Conservation (phyloP, 2,888 invertebrate species). For the Autographa gamma region DNA sequence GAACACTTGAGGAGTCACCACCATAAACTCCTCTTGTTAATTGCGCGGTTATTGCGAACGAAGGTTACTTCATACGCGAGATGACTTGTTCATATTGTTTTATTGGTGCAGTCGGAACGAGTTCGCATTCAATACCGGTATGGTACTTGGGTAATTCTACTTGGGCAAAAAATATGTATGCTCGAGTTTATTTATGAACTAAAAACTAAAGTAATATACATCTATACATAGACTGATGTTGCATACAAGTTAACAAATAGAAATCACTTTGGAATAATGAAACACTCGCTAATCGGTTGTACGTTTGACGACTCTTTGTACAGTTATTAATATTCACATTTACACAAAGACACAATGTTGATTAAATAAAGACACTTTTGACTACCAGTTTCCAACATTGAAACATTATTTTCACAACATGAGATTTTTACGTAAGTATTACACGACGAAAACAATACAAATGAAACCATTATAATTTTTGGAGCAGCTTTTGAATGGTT, state of each 20-base stretch:
- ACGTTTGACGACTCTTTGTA: background rate
- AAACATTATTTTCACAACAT: conserved; percentile 36
- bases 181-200: conserved; percentile 14
- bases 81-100: conserved; percentile 43
- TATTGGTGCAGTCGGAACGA: conserved; percentile 42
- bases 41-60: conserved; percentile 42
- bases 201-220: background rate
- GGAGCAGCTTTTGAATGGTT: conserved; percentile 16
- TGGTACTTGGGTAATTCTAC: conserved; percentile 28
- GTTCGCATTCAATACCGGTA: conserved; percentile 29
- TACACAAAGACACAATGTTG: conserved; percentile 12
- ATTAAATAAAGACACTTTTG: conserved; percentile 9
- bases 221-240: background rate
- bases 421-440: conserved; percentile 43
- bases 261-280: conserved; percentile 5
- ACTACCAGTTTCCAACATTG: conserved; percentile 14
- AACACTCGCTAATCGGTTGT: conserved; percentile 12
- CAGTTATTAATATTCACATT: conserved; percentile 6
- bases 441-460: conserved; percentile 43
- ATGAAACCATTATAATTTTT: conserved; percentile 34
- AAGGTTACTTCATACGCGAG: conserved; percentile 33
- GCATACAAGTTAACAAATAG: conserved; percentile 12
- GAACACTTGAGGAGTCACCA: conserved; percentile 40
- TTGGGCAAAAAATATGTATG: conserved; percentile 31
- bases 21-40: conserved; percentile 47